Evolutionary conservation across 2,113 vertebrate species (phyloP), one percentile per base, ranked within the genome.

Genomic region (Athene cunicularia): DNA sequence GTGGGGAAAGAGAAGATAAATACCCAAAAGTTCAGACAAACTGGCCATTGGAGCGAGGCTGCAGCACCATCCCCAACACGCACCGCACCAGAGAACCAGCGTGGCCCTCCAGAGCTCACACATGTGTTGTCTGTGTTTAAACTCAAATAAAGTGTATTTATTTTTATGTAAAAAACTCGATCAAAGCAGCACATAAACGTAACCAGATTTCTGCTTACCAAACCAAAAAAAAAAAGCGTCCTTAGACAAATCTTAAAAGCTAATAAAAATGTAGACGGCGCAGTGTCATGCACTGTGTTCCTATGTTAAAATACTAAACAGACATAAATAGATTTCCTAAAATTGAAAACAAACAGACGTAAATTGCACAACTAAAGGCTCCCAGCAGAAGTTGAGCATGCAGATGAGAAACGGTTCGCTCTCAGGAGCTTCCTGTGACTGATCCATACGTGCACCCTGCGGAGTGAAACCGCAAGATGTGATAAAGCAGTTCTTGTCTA

Each of bases 21-120:
- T 3, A 41, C 7, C 17, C 23, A 22, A 11, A 89, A 77, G 71
- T 33, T 67, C 6, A 75, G 8, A 58, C 24, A 32, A 81, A 50
- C 19, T 18, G 55, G 52, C 33, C 1, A 0, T 0, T 0, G 24
- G 20, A 41, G 72, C 3, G 2, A 33, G 75, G 88, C 45, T 43
- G 45, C 32, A 58, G 83, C 27, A 1, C 11, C 9, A 0, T 26
- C 59, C 39, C 67, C 21, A 66, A 1, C 21, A 12, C 55, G 10
- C 28, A 3, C 16, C 12, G 37, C 17, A 14, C 39, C 5, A 20
- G 20, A 55, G 64, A 50, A 14, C 41, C 2, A 50, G 66, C 4
- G 2, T 2, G 27, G 77, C 55, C 47, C 47, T 27, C 9, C 26
- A 16, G 5, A 79, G 75, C 49, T 66, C 66, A 45, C 52, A 11